A percentile compares a stretch with the other conserved stretches of the same genome.
Evolutionary conservation across 2,888 invertebrate species (phyloP).

Genomic region (Torymus texanus): DNA sequence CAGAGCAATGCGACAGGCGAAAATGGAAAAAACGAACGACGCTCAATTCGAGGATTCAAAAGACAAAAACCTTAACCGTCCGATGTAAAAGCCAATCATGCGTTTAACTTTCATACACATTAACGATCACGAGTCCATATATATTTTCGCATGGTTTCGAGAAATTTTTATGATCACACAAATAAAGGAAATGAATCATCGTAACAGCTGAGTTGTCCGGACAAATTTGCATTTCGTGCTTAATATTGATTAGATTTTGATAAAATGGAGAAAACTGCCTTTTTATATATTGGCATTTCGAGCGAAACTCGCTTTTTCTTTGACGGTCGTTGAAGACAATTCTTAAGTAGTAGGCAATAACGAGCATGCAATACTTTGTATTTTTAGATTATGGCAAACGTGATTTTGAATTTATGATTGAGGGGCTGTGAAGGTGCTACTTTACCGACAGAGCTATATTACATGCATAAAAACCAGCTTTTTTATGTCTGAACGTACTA

Average conservation of each 20-base stretch:
- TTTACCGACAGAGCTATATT: not conserved
- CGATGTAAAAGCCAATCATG: conserved; percentile 9
- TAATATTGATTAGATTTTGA: conserved; percentile 13
- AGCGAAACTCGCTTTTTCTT: conserved; percentile 42
- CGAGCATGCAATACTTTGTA: conserved; percentile 43
- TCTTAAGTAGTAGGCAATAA: conserved; percentile 22
- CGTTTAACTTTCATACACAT: not conserved
- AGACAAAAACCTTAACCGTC: conserved; percentile 34
- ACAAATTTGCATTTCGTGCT: conserved; percentile 35
- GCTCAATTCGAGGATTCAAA: conserved; percentile 35
- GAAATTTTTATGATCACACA: not conserved
- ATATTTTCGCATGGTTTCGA: conserved; percentile 1
- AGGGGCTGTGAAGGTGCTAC: conserved; percentile 12
- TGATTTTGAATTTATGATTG: conserved; percentile 17
- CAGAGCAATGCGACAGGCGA: conserved; percentile 16
- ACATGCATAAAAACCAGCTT: not conserved
- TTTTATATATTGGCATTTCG: conserved; percentile 44
- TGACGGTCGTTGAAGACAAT: not conserved
- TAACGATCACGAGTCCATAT: conserved; percentile 20
- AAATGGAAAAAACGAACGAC: conserved; percentile 22
- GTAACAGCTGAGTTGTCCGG: conserved; percentile 6
- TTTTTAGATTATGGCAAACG: conserved; percentile 34
- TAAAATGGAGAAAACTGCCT: conserved; percentile 26
- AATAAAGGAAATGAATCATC: conserved; percentile 5
- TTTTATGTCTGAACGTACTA: not conserved